Base-by-base conservation (phyloP, 2,797 vertebrate genomes). In the Melanotaenia pygmaea region DNA sequence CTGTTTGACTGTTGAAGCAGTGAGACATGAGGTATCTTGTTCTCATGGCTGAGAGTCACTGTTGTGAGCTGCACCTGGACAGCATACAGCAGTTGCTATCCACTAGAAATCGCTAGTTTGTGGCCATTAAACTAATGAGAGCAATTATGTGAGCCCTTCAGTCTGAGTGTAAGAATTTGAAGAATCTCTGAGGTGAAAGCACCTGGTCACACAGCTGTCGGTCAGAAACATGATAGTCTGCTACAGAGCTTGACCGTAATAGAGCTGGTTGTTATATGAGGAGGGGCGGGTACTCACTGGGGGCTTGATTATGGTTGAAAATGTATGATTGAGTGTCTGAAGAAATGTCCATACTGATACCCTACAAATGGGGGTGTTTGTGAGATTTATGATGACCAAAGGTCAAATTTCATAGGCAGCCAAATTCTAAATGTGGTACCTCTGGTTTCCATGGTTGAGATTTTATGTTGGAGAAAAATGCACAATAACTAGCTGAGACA, bases 111-210 rank as follows among this genome's bases (percentile, higher is more conserved):
- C 79, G 1, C 64, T 70, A 81, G 72, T 90, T 76, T 84, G 67
- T 86, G 74, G 70, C 76, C 62, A 84, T 92, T 91, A 80, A 93
- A 56, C 77, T 90, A 91, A 93, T 84, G 70, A 89, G 83, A 68
- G 82, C 84, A 90, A 90, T 92, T 90, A 88, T 73, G 77, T 84
- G 69, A 85, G 72, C 50, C 77, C 81, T 85, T 78, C 80, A 64
- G 86, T 82, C 79, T 70, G 67, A 68, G 82, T 74, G 71, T 87
- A 86, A 88, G 83, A 93, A 91, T 90, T 62, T 85, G 14, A 91
- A 86, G 86, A 94, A 93, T 92, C 83, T 82, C 37, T 50, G 38
- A 56, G 85, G 83, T 87, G 84, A 92, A 90, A 80, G 85, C 92
- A 92, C 87, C 72, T 93, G 89, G 93, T 88, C 60, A 80, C 22